A percentile compares a stretch with the other conserved stretches of the same genome.
These are phyloP conservation scores for Volucella inflata DNA, from an alignment of 2,888 invertebrate species.

Conservation along the genomic window DNA sequence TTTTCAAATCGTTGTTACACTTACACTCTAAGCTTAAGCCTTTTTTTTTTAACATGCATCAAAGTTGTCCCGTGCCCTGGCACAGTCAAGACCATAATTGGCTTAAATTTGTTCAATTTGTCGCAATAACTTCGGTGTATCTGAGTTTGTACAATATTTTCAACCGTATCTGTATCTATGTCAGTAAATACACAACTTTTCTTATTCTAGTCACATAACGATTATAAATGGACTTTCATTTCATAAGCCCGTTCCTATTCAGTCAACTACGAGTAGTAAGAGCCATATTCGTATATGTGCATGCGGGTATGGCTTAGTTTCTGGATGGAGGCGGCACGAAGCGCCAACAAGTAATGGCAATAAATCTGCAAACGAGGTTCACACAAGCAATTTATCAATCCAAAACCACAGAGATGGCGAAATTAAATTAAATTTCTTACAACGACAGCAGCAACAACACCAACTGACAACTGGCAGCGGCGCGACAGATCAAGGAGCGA, in stretches of 20 bases:
- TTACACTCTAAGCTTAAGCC: not conserved
- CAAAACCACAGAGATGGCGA: constrained; percentile 28
- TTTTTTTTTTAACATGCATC: not conserved
- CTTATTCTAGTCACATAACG: constrained; percentile 27
- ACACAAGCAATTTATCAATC: constrained; percentile 64
- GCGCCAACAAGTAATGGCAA: not conserved
- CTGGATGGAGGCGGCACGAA: not conserved
- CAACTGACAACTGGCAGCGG: not conserved
- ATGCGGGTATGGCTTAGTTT: not conserved
- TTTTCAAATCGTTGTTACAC: constrained; percentile 10
- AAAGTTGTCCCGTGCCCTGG: not conserved
- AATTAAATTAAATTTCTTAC: constrained; percentile 40
- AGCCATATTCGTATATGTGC: too few species aligned
- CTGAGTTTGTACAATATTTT: too few species aligned
- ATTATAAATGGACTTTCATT: constrained; percentile 51
- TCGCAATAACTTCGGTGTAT: constrained; percentile 1
- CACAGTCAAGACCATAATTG: constrained; percentile 32
- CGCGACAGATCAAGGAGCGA: not conserved
- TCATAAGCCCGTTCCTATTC: constrained; percentile 9
- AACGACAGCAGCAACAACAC: not conserved
- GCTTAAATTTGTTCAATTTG: constrained; percentile 46
- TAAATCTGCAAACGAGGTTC: constrained; percentile 45
- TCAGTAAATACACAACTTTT: not conserved
- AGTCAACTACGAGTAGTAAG: not conserved
- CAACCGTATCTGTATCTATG: not conserved